Evolutionary conservation across 2,888 invertebrate genomes (phyloP), one percentile per base, ranked within the genome.

Genomic region (Allolobophora icterica): DNA sequence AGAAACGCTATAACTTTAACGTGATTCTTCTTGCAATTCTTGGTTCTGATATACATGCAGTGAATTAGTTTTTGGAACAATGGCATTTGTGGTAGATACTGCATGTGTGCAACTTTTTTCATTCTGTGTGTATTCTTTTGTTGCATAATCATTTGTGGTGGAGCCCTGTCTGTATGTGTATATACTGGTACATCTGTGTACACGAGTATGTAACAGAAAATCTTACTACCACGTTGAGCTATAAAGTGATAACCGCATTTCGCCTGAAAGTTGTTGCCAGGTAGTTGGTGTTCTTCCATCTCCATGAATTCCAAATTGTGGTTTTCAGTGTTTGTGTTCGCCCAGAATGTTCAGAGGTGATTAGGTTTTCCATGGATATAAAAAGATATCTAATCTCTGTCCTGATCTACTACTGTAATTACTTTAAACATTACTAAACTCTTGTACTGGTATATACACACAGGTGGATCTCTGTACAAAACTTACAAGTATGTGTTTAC

Each of bases 121-220:
- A 52, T 15, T 52, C 8, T 4, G 24, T 8, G 24, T 24, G 52
- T 52, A 52, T 52, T 71, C 71, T 71, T n/a, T 30, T 71, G 71
- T 71, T 71, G n/a, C n/a, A 71, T n/a, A n/a, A 52, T 71, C 71
- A 11, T 71, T 71, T 71, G 30, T 71, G 71, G n/a, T 71, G 71
- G 71, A 71, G n/a, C 71, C 71, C 71, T n/a, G 71, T 71, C n/a
- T 71, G 11, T n/a, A n/a, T 71, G 71, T 71, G 71, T 71, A 71
- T 71, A n/a, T 71, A 71, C 30, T n/a, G n/a, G 71, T 71, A 71
- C 71, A 71, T n/a, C 52, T 52, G 52, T 71, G 30, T 71, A 11
- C 13, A n/a, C 11, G 71, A n/a, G 11, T n/a, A 71, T 71, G n/a
- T 71, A n/a, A n/a, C 6, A 71, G 30, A 71, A 58, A n/a, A n/a